Conservation (phyloP, 2,113 vertebrate species). For the Columba janthina region DNA sequence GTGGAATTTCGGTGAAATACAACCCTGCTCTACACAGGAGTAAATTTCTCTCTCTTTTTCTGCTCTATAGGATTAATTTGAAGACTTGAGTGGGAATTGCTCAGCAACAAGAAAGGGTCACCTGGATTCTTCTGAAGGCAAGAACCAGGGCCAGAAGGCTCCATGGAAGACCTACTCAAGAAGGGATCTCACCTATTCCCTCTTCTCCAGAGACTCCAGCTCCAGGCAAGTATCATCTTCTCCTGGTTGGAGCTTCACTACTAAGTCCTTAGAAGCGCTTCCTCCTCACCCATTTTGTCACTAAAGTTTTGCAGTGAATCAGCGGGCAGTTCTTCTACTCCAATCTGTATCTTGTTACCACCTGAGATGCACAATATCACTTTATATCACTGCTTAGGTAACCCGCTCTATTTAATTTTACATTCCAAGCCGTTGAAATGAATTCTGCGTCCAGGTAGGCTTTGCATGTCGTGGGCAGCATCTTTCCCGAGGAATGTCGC, state of each 20-base stretch:
- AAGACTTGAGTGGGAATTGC: not conserved
- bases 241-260: not conserved
- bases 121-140: not conserved
- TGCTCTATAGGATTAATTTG: not conserved
- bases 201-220: not conserved
- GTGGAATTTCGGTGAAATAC: not conserved
- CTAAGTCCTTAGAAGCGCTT: not conserved
- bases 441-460: not conserved
- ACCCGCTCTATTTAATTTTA: not conserved
- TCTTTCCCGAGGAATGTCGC: not conserved
- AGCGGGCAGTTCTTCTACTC: not conserved
- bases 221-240: not conserved
- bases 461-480: not conserved
- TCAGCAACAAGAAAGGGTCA: not conserved
- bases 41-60: not conserved
- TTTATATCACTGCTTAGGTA: not conserved
- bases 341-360: not conserved
- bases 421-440: not conserved
- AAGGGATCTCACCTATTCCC: not conserved
- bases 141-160: not conserved
- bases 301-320: not conserved
- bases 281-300: rapidly evolving
- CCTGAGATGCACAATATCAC: not conserved
- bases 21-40: not conserved
- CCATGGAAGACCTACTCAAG: not conserved